phyloP scores from a whole-genome alignment of 2,113 vertebrate genomes.

The Ceyx cyanopectus region DNA sequence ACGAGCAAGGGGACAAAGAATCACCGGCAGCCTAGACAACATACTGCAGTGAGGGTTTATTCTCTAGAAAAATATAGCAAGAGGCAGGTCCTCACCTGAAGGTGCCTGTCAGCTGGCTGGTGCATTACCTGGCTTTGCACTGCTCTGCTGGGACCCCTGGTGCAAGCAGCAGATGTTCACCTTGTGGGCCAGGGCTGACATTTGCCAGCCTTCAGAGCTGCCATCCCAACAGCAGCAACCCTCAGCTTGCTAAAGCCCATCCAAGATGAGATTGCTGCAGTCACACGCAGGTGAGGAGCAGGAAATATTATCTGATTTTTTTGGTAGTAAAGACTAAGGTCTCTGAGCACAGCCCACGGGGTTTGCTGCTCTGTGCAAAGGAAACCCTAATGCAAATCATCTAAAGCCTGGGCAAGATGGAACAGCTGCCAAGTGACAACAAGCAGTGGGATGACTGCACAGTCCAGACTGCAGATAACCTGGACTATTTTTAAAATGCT shows the following conservation, averaged over 20 bases:
- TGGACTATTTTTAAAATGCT: not conserved
- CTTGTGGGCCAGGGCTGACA: not conserved
- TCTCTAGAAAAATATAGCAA: not conserved
- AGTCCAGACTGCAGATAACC: not conserved
- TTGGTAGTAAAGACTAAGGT: not conserved
- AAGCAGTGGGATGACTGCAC: not conserved
- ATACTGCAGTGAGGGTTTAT: not conserved
- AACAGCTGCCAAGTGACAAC: not conserved
- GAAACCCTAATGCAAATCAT: not conserved
- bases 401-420: not conserved
- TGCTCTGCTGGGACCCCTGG: not conserved
- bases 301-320: not conserved
- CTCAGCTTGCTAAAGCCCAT: not conserved
- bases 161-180: rapidly evolving
- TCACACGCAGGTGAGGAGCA: not conserved
- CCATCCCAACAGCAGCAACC: not conserved
- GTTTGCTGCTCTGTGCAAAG: not conserved
- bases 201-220: not conserved
- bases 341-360: not conserved
- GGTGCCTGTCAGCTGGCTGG: not conserved
- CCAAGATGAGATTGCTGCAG: not conserved
- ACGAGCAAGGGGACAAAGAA: not conserved
- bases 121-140: not conserved
- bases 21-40: not conserved
- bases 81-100: not conserved